These are phyloP conservation scores for Cantharis nigra DNA, from an alignment of 2,888 invertebrate species.

Conservation along the genomic window DNA sequence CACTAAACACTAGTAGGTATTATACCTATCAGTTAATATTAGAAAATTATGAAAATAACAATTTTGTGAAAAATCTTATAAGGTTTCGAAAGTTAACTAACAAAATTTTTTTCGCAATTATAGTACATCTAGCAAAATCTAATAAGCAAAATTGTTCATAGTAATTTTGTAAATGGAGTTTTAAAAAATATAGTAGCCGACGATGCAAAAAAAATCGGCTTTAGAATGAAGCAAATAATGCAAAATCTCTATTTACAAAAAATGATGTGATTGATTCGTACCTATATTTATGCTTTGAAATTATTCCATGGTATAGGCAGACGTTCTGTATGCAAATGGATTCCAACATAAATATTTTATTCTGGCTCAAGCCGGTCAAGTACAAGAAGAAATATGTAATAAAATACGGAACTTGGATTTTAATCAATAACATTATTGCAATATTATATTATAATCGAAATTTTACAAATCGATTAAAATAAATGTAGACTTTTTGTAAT, in stretches of 20 bases:
- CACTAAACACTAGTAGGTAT: no score
- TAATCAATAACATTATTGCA: not conserved
- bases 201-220: not conserved
- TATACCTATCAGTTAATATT: no score
- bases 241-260: not conserved
- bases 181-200: not conserved
- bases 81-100: no score
- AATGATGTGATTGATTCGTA: not conserved
- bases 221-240: not conserved
- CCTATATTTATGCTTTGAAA: not conserved
- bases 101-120: no score
- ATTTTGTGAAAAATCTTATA: no score
- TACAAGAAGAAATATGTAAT: not conserved
- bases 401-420: not conserved
- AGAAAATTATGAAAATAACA: no score
- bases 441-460: not conserved
- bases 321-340: not conserved
- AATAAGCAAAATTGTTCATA: no score
- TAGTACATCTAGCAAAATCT: no score
- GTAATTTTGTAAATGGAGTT: no score
- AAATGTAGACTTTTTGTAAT: not conserved
- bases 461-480: not conserved
- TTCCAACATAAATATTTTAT: constrained; percentile 1
- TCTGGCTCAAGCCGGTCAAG: not conserved
- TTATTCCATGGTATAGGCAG: not conserved